These are phyloP conservation scores for Sternarchorhynchus goeldii DNA, from an alignment of 2,797 vertebrate species.

Conservation along the genomic window DNA sequence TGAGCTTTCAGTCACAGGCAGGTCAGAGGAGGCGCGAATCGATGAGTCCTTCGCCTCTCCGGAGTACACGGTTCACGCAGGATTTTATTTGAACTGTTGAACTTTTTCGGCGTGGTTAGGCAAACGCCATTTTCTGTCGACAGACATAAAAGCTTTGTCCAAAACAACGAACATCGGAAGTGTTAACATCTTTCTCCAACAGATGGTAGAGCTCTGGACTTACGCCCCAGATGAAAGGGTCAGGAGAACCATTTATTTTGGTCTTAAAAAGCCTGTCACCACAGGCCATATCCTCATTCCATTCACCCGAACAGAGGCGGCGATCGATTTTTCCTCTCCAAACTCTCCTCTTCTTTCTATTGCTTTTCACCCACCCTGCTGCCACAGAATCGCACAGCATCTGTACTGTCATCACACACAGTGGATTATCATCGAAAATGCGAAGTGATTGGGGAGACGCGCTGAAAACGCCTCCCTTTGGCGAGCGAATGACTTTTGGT, in stretches of 20 bases:
- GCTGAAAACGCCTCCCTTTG: constrained; percentile 45
- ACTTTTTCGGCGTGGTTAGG: constrained; percentile 51
- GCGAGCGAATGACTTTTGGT: constrained; percentile 51
- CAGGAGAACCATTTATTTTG: constrained; percentile 41
- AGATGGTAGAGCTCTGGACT: constrained; percentile 34
- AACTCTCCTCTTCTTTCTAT: constrained; percentile 30
- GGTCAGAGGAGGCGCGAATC: constrained; percentile 44
- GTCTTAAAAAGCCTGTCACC: constrained; percentile 33
- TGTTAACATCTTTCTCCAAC: constrained; percentile 51
- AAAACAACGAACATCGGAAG: constrained; percentile 45
- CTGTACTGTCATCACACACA: constrained; percentile 43
- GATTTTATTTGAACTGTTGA: constrained; percentile 48
- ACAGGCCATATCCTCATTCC: constrained; percentile 6
- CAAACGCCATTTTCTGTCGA: constrained; percentile 34
- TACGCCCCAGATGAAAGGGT: constrained; percentile 36
- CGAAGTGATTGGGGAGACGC: constrained; percentile 45
- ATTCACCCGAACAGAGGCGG: constrained; percentile 17
- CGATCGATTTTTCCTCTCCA: constrained; percentile 40
- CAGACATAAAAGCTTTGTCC: constrained; percentile 46
- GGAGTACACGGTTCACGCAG: neutral
- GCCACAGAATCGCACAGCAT: neutral
- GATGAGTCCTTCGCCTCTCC: constrained; percentile 3
- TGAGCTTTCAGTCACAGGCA: constrained; percentile 22
- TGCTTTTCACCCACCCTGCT: constrained; percentile 16
- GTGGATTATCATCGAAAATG: constrained; percentile 47